Base-by-base conservation (phyloP, 2,797 vertebrate species). In the Parambassis ranga region DNA sequence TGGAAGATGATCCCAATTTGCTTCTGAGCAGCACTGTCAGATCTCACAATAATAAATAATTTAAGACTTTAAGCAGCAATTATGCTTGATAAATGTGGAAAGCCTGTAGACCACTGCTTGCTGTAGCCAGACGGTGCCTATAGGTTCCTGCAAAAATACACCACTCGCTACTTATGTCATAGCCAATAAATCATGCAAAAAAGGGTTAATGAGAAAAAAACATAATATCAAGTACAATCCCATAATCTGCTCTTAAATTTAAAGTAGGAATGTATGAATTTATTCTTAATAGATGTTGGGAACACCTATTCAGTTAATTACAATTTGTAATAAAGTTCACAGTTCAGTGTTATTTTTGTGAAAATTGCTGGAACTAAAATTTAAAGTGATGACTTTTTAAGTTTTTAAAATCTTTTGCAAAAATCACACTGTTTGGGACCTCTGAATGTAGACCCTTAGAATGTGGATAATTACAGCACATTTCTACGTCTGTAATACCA, bases 1-100 rank as follows among this genome's bases (percentile, higher is more conserved):
- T 93, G 92, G 92, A 91, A 93, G 91, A 93, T 94, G 92, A 93
- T 93, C 91, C 91, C 91, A 93, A 93, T 93, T 93, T 92, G 87
- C 92, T 92, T 91, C 92, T 91, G 89, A 92, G 91, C 90, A 91
- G 85, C 82, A 83, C 91, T 90, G 91, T 93, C 91, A 92, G 91
- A 93, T 93, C 91, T 92, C 87, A 91, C 90, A 93, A 93, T 93
- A 93, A 93, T 92, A 92, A 93, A 92, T 92, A 90, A 93, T 91
- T 91, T 90, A 93, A 92, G 90, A 92, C 91, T 92, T 92, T 92
- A 92, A 93, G 91, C 90, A 81, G 79, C 91, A 93, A 92, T 93
- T 93, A 92, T 91, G 88, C 91, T 92, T 66, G 78, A 91, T 93
- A 93, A 91, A 92, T 92, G 92, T 88, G 84, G 86, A 88, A 86